Conservation (phyloP, 2,797 vertebrate genomes). For the Graptemys geographica region DNA sequence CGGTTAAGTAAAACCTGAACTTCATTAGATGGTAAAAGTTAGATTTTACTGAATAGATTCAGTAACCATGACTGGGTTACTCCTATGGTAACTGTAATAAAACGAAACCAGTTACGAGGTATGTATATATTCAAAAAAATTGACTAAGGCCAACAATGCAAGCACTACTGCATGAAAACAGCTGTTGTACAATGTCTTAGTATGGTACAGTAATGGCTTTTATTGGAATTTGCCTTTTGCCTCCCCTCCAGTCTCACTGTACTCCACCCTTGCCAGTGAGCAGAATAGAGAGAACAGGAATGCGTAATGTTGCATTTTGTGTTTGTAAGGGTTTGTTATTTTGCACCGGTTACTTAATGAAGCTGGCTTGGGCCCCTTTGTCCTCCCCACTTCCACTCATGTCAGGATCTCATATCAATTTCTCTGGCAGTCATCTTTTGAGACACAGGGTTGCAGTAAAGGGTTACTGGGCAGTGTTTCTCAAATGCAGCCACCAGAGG, state of each 20-base stretch:
- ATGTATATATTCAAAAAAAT: not conserved
- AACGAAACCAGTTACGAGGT: not conserved
- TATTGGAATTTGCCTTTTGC: not conserved
- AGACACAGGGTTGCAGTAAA: not conserved
- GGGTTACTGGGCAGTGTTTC: no score
- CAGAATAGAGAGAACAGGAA: not conserved
- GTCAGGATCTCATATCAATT: not conserved
- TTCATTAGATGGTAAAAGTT: not conserved
- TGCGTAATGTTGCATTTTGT: not conserved
- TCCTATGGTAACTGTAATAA: not conserved
- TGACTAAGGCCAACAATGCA: no score
- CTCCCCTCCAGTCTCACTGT: not conserved
- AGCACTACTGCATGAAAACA: not conserved
- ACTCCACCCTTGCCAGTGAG: not conserved
- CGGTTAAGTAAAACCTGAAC: not conserved
- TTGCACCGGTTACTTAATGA: not conserved
- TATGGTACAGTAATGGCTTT: no score
- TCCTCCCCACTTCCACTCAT: not conserved
- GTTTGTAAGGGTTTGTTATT: not conserved
- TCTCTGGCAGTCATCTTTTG: not conserved
- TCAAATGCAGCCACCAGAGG: no score
- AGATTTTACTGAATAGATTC: not conserved
- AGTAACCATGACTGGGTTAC: not conserved
- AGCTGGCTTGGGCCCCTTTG: not conserved
- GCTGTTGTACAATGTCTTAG: no score